Evolutionary conservation across 1,140 invertebrate genomes (phyloP).

Genomic region (Agrypnia vestita): DNA sequence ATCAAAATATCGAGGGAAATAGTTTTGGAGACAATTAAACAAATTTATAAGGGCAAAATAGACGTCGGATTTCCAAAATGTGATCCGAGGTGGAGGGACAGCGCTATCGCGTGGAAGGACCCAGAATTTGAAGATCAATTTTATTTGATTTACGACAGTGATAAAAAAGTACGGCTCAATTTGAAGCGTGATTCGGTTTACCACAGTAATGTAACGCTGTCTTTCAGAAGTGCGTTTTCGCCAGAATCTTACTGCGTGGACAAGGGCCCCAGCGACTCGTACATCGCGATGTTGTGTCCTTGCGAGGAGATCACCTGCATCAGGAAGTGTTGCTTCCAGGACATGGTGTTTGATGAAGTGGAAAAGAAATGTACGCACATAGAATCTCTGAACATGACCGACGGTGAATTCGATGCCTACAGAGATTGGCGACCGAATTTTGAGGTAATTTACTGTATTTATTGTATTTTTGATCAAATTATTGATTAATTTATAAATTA

Average conservation of each 20-base stretch:
- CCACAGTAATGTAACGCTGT: constrained; percentile 48
- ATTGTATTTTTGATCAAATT: too few relatives aligned
- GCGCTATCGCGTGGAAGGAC: constrained; percentile 47
- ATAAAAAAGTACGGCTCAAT: constrained; percentile 51
- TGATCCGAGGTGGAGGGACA: constrained; percentile 42
- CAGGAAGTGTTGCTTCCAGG: constrained; percentile 55
- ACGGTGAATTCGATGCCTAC: constrained; percentile 36
- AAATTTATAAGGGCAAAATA: constrained; percentile 43
- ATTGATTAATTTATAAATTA: too few relatives aligned
- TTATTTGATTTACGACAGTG: constrained; percentile 52
- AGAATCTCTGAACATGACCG: constrained; percentile 38
- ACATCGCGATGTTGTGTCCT: constrained; percentile 49
- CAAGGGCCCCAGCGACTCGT: constrained; percentile 37
- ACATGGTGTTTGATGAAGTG: constrained; percentile 53
- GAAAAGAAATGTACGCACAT: constrained; percentile 43
- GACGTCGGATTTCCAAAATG: constrained; percentile 56
- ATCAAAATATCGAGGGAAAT: constrained; percentile 43
- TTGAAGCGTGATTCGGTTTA: constrained; percentile 48
- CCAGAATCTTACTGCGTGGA: constrained; percentile 56
- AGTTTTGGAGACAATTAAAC: constrained; percentile 36
- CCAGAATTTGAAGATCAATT: constrained; percentile 45
- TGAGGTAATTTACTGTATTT: constrained; percentile 33
- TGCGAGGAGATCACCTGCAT: constrained; percentile 52
- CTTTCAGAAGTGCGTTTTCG: constrained; percentile 45
- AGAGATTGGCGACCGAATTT: constrained; percentile 55